These are phyloP conservation scores for Psettodes erumei DNA, from an alignment of 2,113 vertebrate genomes.

Conservation along the genomic window DNA sequence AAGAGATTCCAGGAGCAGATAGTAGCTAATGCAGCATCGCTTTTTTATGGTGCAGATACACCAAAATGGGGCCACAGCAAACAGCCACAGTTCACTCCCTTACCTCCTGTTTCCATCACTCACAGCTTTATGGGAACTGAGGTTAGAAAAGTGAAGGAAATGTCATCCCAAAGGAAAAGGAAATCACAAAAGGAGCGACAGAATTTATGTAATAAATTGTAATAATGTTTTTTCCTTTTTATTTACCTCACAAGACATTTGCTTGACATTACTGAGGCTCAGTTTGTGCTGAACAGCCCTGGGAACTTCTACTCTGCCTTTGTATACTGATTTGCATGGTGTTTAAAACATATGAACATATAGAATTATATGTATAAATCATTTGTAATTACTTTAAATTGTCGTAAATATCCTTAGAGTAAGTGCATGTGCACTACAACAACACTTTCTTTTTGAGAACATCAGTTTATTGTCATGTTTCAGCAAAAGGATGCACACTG, in stretches of 20 bases:
- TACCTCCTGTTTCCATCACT: not conserved
- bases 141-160: not conserved
- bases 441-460: slow-evolving; percentile 38
- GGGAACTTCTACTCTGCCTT: not conserved
- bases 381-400: no score
- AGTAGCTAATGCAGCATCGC: not conserved
- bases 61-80: not conserved
- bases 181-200: not conserved
- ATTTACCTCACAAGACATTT: not conserved
- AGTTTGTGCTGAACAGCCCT: not conserved
- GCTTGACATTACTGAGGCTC: not conserved
- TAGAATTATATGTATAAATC: no score
- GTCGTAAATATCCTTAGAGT: slow-evolving; percentile 25
- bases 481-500: slow-evolving; percentile 47
- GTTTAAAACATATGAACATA: no score
- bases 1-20: not conserved
- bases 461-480: slow-evolving; percentile 63
- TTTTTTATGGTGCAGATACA: not conserved
- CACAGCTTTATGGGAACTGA: not conserved
- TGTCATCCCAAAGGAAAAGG: not conserved
- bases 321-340: not conserved
- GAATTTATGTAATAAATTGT: no score
- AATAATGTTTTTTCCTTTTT: no score
- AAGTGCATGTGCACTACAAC: no score
- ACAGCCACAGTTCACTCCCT: not conserved